A percentile compares a stretch with the other conserved stretches of the same genome.
phyloP scores from a whole-genome alignment of 30 jellyfish, hydroid and myxozoan genomes.

The Morbakka virulenta region DNA sequence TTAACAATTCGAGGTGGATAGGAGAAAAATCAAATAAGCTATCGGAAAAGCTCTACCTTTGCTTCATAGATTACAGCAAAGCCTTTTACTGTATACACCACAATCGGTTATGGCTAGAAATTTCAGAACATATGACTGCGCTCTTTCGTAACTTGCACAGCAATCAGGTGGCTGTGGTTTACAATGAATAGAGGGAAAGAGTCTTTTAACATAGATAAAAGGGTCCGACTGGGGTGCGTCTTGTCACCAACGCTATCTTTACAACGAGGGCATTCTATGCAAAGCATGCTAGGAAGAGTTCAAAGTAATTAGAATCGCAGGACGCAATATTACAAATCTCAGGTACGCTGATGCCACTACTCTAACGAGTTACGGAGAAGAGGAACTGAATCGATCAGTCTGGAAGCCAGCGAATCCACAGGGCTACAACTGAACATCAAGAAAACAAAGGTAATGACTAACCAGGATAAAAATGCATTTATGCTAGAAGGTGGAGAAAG shows the following conservation, averaged over 20 bases:
- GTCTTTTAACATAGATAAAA: neutral
- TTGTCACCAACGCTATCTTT: slow-evolving; percentile 7
- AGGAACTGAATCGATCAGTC: too few species aligned
- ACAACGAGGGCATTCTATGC: slow-evolving; percentile 12
- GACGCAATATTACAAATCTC: neutral
- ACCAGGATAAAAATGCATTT: too few species aligned
- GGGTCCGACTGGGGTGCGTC: slow-evolving; percentile 14
- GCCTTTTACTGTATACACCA: slow-evolving; percentile 21
- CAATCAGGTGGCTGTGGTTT: slow-evolving; percentile 22
- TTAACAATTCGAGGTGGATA: slow-evolving; percentile 2
- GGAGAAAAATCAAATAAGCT: slow-evolving; percentile 2
- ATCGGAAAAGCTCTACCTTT: slow-evolving; percentile 4
- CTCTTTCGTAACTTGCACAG: slow-evolving; percentile 5
- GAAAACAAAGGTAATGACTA: too few species aligned
- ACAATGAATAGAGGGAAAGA: neutral
- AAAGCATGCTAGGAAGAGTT: neutral
- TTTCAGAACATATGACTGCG: slow-evolving; percentile 1
- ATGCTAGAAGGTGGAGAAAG: too few species aligned
- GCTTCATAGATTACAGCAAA: too few species aligned
- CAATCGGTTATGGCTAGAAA: neutral
- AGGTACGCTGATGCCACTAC: slow-evolving; percentile 17
- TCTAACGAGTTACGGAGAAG: too few species aligned
- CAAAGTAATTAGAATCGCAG: neutral
- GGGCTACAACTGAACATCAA: too few species aligned
- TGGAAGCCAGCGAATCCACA: too few species aligned